phyloP scores from a whole-genome alignment of 2,113 vertebrate species.

The Dermatemys mawii region DNA sequence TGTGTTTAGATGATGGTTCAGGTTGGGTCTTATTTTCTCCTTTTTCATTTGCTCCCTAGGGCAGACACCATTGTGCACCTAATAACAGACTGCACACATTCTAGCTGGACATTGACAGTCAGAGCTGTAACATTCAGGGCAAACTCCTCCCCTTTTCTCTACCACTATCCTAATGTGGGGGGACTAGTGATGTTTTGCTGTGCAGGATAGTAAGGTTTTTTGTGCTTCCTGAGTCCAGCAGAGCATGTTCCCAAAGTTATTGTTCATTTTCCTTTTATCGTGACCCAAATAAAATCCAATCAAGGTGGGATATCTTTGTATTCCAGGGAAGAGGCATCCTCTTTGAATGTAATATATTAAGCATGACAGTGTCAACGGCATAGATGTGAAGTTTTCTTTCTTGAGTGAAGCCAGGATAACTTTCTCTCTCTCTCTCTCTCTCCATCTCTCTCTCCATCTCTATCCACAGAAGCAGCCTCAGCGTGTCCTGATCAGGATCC shows the following conservation, averaged over 20 bases:
- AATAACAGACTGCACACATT: background rate
- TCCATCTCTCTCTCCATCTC: background rate
- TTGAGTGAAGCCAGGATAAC: background rate
- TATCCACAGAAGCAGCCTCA: background rate
- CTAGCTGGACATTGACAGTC: background rate
- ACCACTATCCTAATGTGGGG: background rate
- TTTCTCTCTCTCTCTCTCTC: background rate
- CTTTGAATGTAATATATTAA: background rate
- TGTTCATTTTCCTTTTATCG: background rate
- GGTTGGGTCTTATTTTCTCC: background rate
- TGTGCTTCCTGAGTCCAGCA: constrained; percentile 32
- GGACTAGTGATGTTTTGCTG: background rate
- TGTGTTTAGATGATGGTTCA: background rate
- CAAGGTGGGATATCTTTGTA: background rate
- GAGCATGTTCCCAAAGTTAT: background rate
- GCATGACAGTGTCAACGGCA: background rate
- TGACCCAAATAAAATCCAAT: background rate
- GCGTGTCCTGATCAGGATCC: constrained; percentile 88
- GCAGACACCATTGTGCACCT: background rate
- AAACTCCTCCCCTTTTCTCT: background rate
- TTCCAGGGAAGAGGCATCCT: background rate
- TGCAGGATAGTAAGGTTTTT: background rate
- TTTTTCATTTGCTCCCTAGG: background rate
- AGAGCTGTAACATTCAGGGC: background rate
- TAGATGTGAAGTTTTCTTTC: background rate